phyloP scores from a whole-genome alignment of 1,140 invertebrate genomes.

The Dendrolimus kikuchii region DNA sequence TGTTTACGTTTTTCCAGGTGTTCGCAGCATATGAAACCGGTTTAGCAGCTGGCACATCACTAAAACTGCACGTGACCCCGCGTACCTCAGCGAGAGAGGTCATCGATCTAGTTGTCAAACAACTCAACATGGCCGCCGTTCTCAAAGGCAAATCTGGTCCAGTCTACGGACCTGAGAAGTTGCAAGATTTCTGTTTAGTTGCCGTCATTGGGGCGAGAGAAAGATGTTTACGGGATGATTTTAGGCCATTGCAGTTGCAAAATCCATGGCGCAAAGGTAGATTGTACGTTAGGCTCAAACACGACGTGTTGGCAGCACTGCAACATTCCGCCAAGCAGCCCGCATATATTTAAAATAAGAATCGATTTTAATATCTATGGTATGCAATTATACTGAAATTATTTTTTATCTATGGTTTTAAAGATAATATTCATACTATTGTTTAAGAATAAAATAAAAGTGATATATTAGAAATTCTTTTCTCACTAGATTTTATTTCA shows the following conservation, averaged over 20 bases:
- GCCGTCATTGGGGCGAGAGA: slow-evolving; percentile 94
- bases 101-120: slow-evolving; percentile 93
- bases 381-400: slow-evolving; percentile 5
- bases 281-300: slow-evolving; percentile 91
- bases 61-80: slow-evolving; percentile 93
- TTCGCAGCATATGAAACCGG: slow-evolving; percentile 97
- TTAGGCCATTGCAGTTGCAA: slow-evolving; percentile 91
- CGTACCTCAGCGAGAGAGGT: slow-evolving; percentile 94
- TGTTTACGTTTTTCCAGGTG: slow-evolving; percentile 77
- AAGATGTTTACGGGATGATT: slow-evolving; percentile 92
- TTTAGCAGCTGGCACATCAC: slow-evolving; percentile 90
- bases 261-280: slow-evolving; percentile 96
- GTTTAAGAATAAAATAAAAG: too few relatives aligned
- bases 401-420: too few relatives aligned
- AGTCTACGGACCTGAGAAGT: slow-evolving; percentile 84
- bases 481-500: too few relatives aligned
- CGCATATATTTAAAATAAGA: slow-evolving; percentile 67
- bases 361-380: not conserved
- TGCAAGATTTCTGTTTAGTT: slow-evolving; percentile 93
- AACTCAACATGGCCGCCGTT: slow-evolving; percentile 93
- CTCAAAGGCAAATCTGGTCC: slow-evolving; percentile 89
- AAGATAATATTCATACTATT: too few relatives aligned
- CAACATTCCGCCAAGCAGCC: slow-evolving; percentile 87
- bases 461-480: too few relatives aligned
- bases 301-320: slow-evolving; percentile 89